Base-by-base conservation (phyloP, 2,797 vertebrate species). In the Erethizon dorsatum region DNA sequence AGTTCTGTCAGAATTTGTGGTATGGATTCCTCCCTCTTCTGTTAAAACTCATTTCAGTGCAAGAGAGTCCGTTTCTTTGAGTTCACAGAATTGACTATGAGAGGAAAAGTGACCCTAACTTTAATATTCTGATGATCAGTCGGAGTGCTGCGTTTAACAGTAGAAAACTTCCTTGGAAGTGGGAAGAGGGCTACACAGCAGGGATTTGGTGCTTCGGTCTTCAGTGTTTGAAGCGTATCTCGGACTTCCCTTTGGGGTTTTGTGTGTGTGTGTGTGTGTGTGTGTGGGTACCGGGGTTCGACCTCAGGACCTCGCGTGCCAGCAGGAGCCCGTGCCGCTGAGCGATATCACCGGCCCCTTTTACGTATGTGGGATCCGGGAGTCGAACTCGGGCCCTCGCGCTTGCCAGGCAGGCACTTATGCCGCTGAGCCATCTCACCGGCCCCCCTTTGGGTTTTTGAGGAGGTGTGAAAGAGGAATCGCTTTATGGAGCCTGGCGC, bases 1-100 rank as follows among this genome's bases (percentile, higher is more conserved):
- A 80, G 24, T 79, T 77, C 69, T 83, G 56, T 82, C 37, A 65
- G 3, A 4, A 28, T n/a, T 75, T 89, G 77, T 90, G 63, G 45
- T 67, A 1, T 86, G 37, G 52, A n/a, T 57, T 92, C 79, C 24
- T 4, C 8, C 18, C 26, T 20, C 83, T 86, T 56, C 47, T 83
- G 41, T 88, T 61, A 94, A 88, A 96, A 90, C 61, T 95, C 47
- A 82, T 88, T 88, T 93, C 56, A 50, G 45, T 87, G 67, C 69
- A 37, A 85, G n/a, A 92, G 24, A 91, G 41, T n/a, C 15, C 31
- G 17, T 69, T 78, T 37, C n/a, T 52, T 52, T 37, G 22, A 69
- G 7, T 84, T 91, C 45, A 33, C 61, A 50, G 45, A 80, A 69
- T 96, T 3, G 83, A 47, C n/a, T 84, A 50, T 31, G 61, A 97